Base-by-base conservation (phyloP, 1,140 invertebrate genomes). In the Drosophila erecta region DNA sequence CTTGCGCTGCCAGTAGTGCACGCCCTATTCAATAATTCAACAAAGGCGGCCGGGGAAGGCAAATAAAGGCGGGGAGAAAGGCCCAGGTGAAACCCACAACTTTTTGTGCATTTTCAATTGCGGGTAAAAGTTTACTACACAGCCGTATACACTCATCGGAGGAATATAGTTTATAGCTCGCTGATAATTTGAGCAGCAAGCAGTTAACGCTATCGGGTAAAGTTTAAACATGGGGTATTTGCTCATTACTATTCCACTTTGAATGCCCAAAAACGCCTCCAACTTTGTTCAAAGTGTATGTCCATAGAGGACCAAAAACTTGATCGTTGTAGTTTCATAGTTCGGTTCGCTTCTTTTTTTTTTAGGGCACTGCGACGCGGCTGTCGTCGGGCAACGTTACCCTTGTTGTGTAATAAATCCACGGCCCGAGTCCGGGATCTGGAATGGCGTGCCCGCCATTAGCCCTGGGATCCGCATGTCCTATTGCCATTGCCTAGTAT, bases 21-120 rank as follows among this genome's bases (percentile, higher is more conserved):
- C 78, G 83, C 83, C 81, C 83, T 87, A 70, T 86, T 86, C 81
- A 86, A 86, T 86, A 86, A 87, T 62, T 87, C 57, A 87, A 86
- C 81, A 86, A 86, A 87, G 56, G 81, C 59, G 38, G 54, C 12
- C 14, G 50, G 38, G 60, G 24, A 22, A 33, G 38, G 27, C 60
- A 35, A 41, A 27, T 53, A 65, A 66, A 38, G 7, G 11, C 11
- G 2, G 64, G 3, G 35, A 70, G 22, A 30, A 24, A 12, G 11
- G 49, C 49, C 17, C 49, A 41, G 49, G 41, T 51, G 46, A 47
- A 40, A 66, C 35, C 27, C 47, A 76, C 35, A 81, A 81, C 51
- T 81, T 86, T 17, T 87, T 77, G 81, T 85, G 74, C 69, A 87
- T 81, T 85, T 86, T 86, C 81, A 85, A 85, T 85, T 86, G 77